Base-by-base conservation (phyloP, 2,797 vertebrate species). In the Phataginus tricuspis region DNA sequence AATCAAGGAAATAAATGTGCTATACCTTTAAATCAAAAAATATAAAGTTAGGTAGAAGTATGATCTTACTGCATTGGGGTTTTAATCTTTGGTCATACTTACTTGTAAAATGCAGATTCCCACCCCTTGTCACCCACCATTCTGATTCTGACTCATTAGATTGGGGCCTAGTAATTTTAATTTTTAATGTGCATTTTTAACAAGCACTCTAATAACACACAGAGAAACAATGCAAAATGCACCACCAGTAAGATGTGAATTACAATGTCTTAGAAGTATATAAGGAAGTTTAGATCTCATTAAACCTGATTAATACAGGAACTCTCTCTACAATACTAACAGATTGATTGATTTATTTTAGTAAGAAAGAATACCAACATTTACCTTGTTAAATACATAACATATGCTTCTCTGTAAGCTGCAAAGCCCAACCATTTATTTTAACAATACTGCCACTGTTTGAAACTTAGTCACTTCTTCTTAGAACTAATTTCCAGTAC, bases 371-470 rank as follows among this genome's bases (percentile, higher is more conserved):
- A 77, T 39, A 39, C 7, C 59, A 95, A 91, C 23, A 91, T 88
- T 94, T 94, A 91, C 45, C 90, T 29, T 69, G 18, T 68, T 79
- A 94, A 93, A 96, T 59, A 95, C 92, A 86, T 19, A 85, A 14
- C 4, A 83, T 59, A 71, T 59, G 34, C 45, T 29, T 80, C 91
- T 95, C 51, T 95, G 14, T 57, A 95, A 90, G 72, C n/a, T 87
- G 53, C 15, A 8, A 69, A 49, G 18, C 23, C 53, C 88, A 92
- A 78, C 71, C 51, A 61, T 18, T 90, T 92, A 82, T 72, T 94
- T 96, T 89, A 94, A 84, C 42, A 95, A 88, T n/a, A 57, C 9
- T 37, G 92, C 4, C 61, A 94, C 19, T 93, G 31, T 59, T 86
- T 96, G 71, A 95, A 94, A 78, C 23, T 91, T 72, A 86, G 45